phyloP scores from a whole-genome alignment of 2,113 vertebrate genomes.

The Empidonax traillii region DNA sequence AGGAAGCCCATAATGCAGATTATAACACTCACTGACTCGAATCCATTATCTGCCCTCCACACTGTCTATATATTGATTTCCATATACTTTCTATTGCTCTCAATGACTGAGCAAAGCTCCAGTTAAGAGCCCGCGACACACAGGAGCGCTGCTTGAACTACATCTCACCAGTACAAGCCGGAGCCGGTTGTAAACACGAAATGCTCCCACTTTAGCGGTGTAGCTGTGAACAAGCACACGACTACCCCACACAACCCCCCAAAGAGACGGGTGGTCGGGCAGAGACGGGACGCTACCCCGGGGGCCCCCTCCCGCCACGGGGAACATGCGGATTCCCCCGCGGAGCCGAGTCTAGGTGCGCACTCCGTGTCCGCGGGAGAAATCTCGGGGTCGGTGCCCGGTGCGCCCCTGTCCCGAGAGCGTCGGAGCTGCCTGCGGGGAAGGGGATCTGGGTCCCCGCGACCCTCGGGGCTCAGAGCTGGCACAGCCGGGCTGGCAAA shows the following conservation, averaged over 20 bases:
- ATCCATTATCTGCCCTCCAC: constrained; percentile 60
- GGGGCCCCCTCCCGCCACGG: not conserved
- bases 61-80: constrained; percentile 63
- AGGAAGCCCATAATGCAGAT: constrained; percentile 62
- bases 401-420: not conserved
- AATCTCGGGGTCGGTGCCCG: not conserved
- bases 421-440: not conserved
- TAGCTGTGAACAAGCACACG: constrained; percentile 32
- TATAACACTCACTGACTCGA: constrained; percentile 58
- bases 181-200: constrained; percentile 28
- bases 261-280: not conserved
- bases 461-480: not conserved
- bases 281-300: not conserved
- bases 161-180: constrained; percentile 10
- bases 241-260: not conserved
- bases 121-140: constrained; percentile 33
- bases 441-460: not conserved
- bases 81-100: constrained; percentile 58
- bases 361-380: not conserved
- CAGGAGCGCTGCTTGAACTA: constrained; percentile 44
- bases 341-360: not conserved
- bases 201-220: not conserved
- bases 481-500: not conserved
- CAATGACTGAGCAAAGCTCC: constrained; percentile 59
- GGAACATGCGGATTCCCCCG: not conserved